These are phyloP conservation scores for Craseonycteris thonglongyai DNA, from an alignment of 2,113 vertebrate species.

Conservation along the genomic window DNA sequence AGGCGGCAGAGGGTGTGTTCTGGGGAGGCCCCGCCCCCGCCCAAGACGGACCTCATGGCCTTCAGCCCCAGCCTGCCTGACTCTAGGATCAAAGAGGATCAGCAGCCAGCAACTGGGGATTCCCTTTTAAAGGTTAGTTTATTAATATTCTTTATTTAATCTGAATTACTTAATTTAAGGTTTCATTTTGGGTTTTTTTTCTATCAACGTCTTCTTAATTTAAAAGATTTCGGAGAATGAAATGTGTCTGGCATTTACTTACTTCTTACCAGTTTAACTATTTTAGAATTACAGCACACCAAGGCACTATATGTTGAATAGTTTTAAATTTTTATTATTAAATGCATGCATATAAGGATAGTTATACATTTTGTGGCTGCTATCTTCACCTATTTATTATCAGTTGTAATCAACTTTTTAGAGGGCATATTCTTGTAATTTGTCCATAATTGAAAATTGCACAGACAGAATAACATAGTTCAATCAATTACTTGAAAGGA, in stretches of 20 bases:
- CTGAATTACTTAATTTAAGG: neutral
- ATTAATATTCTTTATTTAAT: neutral
- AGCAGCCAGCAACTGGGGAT: neutral
- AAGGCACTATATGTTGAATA: neutral
- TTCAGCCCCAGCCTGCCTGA: conserved; percentile 74
- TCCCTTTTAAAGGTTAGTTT: conserved; percentile 56
- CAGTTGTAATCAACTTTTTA: neutral
- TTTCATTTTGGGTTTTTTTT: neutral
- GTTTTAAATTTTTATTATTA: neutral
- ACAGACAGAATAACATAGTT: neutral
- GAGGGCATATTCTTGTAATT: neutral
- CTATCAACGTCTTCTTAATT: neutral
- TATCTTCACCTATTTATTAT: neutral
- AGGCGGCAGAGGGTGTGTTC: neutral
- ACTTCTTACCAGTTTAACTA: neutral
- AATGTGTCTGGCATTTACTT: neutral
- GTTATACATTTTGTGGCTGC: neutral
- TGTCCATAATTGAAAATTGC: neutral
- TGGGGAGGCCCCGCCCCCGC: neutral
- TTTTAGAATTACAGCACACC: neutral
- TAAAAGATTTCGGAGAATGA: neutral
- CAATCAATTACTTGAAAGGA: neutral
- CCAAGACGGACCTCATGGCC: conserved; percentile 75
- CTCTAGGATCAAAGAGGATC: conserved; percentile 20
- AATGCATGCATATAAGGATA: neutral